Percentiles rank a stretch among this genome's conserved stretches.
Conservation (phyloP, 2,888 invertebrate genomes). For the Calliphora vomitoria region DNA sequence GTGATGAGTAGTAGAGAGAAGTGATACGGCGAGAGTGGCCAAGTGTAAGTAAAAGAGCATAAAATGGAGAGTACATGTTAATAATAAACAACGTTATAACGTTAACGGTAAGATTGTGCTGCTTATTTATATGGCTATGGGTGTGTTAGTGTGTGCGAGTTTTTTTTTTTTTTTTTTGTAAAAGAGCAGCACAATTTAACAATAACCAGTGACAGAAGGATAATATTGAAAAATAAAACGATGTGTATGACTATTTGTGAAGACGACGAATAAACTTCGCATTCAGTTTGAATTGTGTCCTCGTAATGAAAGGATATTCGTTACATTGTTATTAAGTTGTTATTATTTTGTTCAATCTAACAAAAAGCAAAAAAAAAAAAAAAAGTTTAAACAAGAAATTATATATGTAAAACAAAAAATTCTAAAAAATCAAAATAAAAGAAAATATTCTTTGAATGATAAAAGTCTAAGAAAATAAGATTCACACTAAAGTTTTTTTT, state of each 20-base stretch:
- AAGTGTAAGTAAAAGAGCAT: constrained; percentile 19
- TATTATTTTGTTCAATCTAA: constrained; percentile 83
- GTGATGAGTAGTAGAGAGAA: not conserved
- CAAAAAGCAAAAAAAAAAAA: constrained; percentile 72
- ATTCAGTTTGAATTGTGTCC: constrained; percentile 85
- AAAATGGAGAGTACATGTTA: not conserved
- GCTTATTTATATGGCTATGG: not conserved
- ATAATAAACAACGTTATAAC: constrained; percentile 50
- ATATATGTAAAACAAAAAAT: constrained; percentile 51
- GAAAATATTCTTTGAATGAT: constrained; percentile 57
- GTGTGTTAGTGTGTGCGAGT: constrained; percentile 6
- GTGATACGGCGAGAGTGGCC: not conserved
- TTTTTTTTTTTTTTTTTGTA: not conserved
- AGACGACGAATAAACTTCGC: constrained; percentile 82
- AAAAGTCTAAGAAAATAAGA: constrained; percentile 61
- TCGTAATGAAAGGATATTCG: constrained; percentile 85
- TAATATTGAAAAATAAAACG: constrained; percentile 67
- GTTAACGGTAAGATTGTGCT: constrained; percentile 26
- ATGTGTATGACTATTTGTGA: constrained; percentile 83
- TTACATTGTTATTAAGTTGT: constrained; percentile 85
- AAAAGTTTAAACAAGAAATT: constrained; percentile 57
- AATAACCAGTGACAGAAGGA: constrained; percentile 69
- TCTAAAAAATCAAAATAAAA: constrained; percentile 60
- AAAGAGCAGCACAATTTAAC: constrained; percentile 68
- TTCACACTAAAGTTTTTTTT: constrained; percentile 24